Base-by-base conservation (phyloP, 2,888 invertebrate species). In the Lasioglossum villosulum region DNA sequence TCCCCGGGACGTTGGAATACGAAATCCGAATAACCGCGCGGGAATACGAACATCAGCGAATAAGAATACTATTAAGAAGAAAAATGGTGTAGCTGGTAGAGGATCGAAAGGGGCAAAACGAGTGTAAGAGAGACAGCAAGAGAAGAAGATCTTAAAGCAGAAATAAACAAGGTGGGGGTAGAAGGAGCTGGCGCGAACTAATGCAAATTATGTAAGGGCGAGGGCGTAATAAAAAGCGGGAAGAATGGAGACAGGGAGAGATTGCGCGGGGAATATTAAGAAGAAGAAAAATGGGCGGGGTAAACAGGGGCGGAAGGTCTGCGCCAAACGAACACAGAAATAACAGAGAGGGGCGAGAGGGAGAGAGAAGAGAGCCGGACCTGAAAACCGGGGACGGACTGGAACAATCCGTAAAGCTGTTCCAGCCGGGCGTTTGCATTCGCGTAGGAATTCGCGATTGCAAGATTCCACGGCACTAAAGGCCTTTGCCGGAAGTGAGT, bases 361-460 rank as follows among this genome's bases (percentile, higher is more conserved):
- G 52, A 52, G 39, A n/a, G n/a, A 42, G 80, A 34, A 37, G 30
- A 3, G 39, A 23, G 39, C 34, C 27, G 23, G 39, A 37, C 23
- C 39, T 23, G 75, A 73, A 48, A 48, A 30, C 19, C 23, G 68
- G 10, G 68, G 37, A n/a, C 37, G 34, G 78, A 70, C 83, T 83
- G 86, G 88, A 90, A 92, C 92, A 92, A 91, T 93, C 89, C 89
- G 90, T 90, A 89, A 89, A 90, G 88, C 89, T 86, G 86, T 91
- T 91, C 82, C 82, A 72, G 77, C 42, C 56, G 82, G 79, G 87
- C 89, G 90, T 90, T 94, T 93, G 91, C 93, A 93, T 93, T 92
- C 91, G 85, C 84, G 83, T 84, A 89, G 92, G 93, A 94, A 94
- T 94, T 94, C 90, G 91, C 91, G 92, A 94, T 94, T 94, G 92